These are phyloP conservation scores for Collichthys lucidus DNA, from an alignment of 2,113 vertebrate species.

Conservation along the genomic window DNA sequence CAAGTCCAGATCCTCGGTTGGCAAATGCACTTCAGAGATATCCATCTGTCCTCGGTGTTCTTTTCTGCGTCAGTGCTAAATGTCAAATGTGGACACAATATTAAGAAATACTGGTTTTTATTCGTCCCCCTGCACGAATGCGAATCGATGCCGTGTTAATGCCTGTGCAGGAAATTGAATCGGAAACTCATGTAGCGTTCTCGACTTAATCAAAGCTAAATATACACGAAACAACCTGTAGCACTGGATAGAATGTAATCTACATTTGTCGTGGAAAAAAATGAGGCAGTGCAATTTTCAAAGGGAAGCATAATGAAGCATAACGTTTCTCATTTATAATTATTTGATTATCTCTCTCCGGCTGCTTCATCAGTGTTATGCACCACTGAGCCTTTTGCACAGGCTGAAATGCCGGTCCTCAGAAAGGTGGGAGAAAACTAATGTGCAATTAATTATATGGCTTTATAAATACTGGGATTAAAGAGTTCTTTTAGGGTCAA, in stretches of 20 bases:
- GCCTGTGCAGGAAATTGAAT: conserved; percentile 51
- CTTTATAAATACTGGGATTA: conserved; percentile 38
- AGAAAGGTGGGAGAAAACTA: conserved; percentile 23
- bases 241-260: conserved; percentile 59
- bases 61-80: not conserved
- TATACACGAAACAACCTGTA: conserved; percentile 65
- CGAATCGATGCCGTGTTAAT: not conserved
- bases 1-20: not conserved
- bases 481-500: conserved; percentile 33
- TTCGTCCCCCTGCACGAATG: not conserved
- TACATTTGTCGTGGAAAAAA: conserved; percentile 65
- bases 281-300: conserved; percentile 59
- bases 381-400: conserved; percentile 43
- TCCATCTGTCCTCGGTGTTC: not conserved
- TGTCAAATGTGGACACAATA: not conserved
- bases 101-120: not conserved
- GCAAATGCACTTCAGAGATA: not conserved
- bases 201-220: conserved; percentile 65
- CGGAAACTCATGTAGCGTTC: conserved; percentile 31
- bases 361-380: conserved; percentile 56
- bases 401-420: conserved; percentile 32
- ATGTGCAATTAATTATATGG: conserved; percentile 45
- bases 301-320: conserved; percentile 68
- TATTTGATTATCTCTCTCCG: conserved; percentile 72
- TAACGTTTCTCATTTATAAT: conserved; percentile 68